Conservation (phyloP, 2,888 invertebrate species). For the Agrilus cyanescens region DNA sequence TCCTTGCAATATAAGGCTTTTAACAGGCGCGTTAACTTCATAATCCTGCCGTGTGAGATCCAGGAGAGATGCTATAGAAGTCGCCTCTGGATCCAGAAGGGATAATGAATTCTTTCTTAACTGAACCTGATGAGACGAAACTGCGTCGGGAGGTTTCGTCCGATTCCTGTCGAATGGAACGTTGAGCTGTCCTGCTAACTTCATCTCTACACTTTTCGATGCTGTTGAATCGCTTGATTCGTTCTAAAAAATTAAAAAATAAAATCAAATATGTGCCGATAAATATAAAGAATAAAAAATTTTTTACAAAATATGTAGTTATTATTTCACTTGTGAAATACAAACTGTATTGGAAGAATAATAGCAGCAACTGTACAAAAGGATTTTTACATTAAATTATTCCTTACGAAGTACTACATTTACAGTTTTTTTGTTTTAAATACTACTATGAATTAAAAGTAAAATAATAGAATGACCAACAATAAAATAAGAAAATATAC, state of each 20-base stretch:
- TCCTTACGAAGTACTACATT: no score
- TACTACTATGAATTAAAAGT: no score
- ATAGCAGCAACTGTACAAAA: no score
- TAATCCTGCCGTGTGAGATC: slow-evolving; percentile 42
- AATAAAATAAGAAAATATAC: no score
- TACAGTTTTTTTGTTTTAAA: no score
- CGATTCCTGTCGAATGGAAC: slow-evolving; percentile 10
- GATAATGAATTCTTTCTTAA: slow-evolving; percentile 33
- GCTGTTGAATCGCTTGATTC: slow-evolving; percentile 7
- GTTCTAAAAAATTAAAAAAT: slow-evolving; percentile 10
- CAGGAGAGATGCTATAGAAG: slow-evolving; percentile 33
- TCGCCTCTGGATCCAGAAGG: slow-evolving; percentile 33
- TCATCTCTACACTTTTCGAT: slow-evolving; percentile 4
- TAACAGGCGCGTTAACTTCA: slow-evolving; percentile 42
- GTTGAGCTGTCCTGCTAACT: slow-evolving; percentile 4
- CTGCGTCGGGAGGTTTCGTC: slow-evolving; percentile 14
- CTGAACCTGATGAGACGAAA: slow-evolving; percentile 5
- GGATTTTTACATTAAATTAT: no score
- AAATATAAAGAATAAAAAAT: background rate
- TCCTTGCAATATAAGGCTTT: slow-evolving; percentile 35
- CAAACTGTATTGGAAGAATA: no score
- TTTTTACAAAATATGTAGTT: slow-evolving; percentile 1
- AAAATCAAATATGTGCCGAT: background rate
- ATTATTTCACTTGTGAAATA: slow-evolving; percentile 3
- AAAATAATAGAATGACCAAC: no score